Evolutionary conservation across 1,140 invertebrate genomes (phyloP).

Genomic region (Meloidogyne hapla): DNA sequence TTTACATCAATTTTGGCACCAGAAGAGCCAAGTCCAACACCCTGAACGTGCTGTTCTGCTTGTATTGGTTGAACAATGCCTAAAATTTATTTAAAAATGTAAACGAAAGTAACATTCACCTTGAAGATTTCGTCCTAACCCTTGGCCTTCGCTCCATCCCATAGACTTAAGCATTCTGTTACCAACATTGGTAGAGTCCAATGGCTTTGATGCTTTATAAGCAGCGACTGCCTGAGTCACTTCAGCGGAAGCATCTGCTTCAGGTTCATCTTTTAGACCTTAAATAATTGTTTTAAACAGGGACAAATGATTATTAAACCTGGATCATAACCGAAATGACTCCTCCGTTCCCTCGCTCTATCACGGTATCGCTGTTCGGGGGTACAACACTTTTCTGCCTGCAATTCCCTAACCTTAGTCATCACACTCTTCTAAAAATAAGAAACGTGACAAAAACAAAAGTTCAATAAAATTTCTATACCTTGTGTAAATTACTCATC

Average conservation of each 20-base stretch:
- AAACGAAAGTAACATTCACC: slow-evolving; percentile 67
- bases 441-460: slow-evolving; percentile 24
- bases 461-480: slow-evolving; percentile 27
- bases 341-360: slow-evolving; percentile 86
- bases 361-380: slow-evolving; percentile 76
- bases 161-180: slow-evolving; percentile 93
- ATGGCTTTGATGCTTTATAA: slow-evolving; percentile 35
- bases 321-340: slow-evolving; percentile 78
- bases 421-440: slow-evolving; percentile 45
- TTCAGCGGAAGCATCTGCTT: slow-evolving; percentile 13
- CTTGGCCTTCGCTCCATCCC: slow-evolving; percentile 95
- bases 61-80: slow-evolving; percentile 58
- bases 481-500: slow-evolving; percentile 88
- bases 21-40: slow-evolving; percentile 56
- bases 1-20: slow-evolving; percentile 39
- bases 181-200: slow-evolving; percentile 70
- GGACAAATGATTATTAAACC: slow-evolving; percentile 18
- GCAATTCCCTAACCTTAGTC: slow-evolving; percentile 36
- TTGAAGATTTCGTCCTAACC: slow-evolving; percentile 85
- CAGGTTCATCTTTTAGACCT: slow-evolving; percentile 30
- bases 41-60: slow-evolving; percentile 59
- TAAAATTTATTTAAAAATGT: slow-evolving; percentile 19
- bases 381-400: neutral
- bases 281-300: neutral
- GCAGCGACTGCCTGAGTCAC: slow-evolving; percentile 34